phyloP scores from a whole-genome alignment of 2,888 invertebrate species.

The Meiosimyza platycephala region DNA sequence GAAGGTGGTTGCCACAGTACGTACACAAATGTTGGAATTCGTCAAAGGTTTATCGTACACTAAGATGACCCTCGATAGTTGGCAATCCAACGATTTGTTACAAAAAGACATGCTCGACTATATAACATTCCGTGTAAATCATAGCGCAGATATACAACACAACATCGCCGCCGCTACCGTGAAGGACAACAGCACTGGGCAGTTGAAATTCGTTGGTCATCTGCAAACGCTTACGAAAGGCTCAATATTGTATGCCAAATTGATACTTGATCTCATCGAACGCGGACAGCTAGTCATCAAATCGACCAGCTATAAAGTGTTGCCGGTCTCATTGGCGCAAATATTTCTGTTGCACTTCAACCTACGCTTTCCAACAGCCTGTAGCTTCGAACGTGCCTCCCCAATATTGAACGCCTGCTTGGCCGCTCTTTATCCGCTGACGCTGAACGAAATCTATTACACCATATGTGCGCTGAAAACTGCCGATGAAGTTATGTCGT shows the following conservation, averaged over 20 bases:
- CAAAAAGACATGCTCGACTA: constrained; percentile 89
- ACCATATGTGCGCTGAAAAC: constrained; percentile 89
- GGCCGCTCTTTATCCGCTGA: constrained; percentile 91
- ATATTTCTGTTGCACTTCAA: constrained; percentile 93
- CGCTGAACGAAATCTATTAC: constrained; percentile 90
- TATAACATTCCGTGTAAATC: constrained; percentile 83
- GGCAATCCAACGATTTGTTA: constrained; percentile 76
- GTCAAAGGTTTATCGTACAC: constrained; percentile 86
- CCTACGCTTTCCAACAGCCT: constrained; percentile 87
- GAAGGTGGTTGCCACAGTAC: constrained; percentile 88
- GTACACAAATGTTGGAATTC: constrained; percentile 85
- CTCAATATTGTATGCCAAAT: constrained; percentile 91
- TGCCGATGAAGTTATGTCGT: constrained; percentile 79
- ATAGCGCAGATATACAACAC: constrained; percentile 84
- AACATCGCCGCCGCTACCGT: constrained; percentile 75
- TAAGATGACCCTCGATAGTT: constrained; percentile 77
- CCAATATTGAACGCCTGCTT: constrained; percentile 91
- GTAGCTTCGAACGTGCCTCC: constrained; percentile 90
- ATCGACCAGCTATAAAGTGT: constrained; percentile 91
- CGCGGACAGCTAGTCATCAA: constrained; percentile 92
- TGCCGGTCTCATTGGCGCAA: constrained; percentile 88
- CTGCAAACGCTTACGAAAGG: constrained; percentile 86
- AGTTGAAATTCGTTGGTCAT: constrained; percentile 87
- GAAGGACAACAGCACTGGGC: constrained; percentile 70
- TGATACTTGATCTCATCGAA: constrained; percentile 91